Base-by-base conservation (phyloP, 2,113 vertebrate species). In the Sapajus apella region DNA sequence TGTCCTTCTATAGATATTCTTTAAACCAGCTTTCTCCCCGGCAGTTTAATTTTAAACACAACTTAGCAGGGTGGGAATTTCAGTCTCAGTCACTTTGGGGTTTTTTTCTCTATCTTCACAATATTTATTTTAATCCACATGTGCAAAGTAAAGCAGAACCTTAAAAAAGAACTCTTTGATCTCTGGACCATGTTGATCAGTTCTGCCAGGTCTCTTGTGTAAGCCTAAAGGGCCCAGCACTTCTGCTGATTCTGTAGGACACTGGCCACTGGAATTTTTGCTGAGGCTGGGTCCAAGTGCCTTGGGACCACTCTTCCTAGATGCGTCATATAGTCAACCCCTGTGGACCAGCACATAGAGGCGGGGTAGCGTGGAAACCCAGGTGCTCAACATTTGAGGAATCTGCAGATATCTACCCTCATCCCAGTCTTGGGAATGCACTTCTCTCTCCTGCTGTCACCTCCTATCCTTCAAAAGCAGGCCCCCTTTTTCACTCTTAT, bases 311-410 rank as follows among this genome's bases (percentile, higher is more conserved):
- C 21, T 21, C 43, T 58, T 52, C 66, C 25, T 21, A 35, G 12
- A 30, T 3, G 8, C 30, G 11, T 30, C n/a, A 7, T 23, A 3
- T 11, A 37, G n/a, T 2, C 25, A 21, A 32, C 0, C 47, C 23
- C 43, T 27, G 50, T 20, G 25, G 13, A 76, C 6, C 4, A 32
- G 89, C 6, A 11, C 9, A 17, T 47, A 47, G 47, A 52, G 4
- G 40, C 0, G 1, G 30, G 3, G 0, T 47, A 18, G 17, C 2
- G 12, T 37, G 50, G 37, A 75, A 32, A 66, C 21, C 35, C 8
- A 1, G 70, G 45, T 43, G 52, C 72, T 40, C 2, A 55, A 17
- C 8, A 6, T 4, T 10, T 8, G 45, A 75, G 56, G 23, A 35
- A 6, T 2, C 23, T 21, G 30, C 4, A 82, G 18, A 43, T 4